A percentile compares a stretch with the other conserved stretches of the same genome.
These are phyloP conservation scores for Acanthaster planci DNA, from an alignment of 35 echinoderm and acorn worm genomes.

Conservation along the genomic window DNA sequence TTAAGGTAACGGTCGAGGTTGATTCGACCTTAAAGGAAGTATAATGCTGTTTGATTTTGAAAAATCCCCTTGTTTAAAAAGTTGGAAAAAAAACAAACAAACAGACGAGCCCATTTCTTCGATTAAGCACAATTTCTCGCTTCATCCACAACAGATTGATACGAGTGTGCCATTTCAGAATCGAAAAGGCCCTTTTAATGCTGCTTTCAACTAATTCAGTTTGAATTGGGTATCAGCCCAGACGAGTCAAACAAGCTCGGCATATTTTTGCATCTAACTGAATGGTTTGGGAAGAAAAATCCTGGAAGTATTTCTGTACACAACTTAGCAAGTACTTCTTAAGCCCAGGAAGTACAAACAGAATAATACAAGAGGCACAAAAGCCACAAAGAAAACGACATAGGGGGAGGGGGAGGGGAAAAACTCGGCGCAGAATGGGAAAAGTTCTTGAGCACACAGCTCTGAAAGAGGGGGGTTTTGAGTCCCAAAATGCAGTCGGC, in stretches of 20 bases:
- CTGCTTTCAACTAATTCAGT: too few species aligned
- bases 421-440: slow-evolving; percentile 22
- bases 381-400: not conserved
- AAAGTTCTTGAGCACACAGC: slow-evolving; percentile 21
- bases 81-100: too few species aligned
- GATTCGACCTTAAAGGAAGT: too few species aligned
- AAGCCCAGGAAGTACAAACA: slow-evolving; percentile 3
- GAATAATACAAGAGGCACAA: not conserved
- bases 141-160: too few species aligned
- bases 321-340: slow-evolving; percentile 31
- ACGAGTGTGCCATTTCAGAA: too few species aligned
- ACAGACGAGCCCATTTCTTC: too few species aligned
- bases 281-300: not conserved
- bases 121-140: too few species aligned
- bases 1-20: too few species aligned
- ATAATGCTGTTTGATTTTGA: too few species aligned
- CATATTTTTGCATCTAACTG: slow-evolving; percentile 27
- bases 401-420: not conserved
- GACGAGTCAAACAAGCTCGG: not conserved
- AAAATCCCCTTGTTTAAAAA: too few species aligned
- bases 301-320: not conserved
- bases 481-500: not conserved
- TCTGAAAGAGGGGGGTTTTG: not conserved
- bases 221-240: too few species aligned
- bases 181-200: too few species aligned